A percentile compares a stretch with the other conserved stretches of the same genome.
phyloP scores from a whole-genome alignment of 2,797 vertebrate genomes.

The Rousettus madagascariensis region DNA sequence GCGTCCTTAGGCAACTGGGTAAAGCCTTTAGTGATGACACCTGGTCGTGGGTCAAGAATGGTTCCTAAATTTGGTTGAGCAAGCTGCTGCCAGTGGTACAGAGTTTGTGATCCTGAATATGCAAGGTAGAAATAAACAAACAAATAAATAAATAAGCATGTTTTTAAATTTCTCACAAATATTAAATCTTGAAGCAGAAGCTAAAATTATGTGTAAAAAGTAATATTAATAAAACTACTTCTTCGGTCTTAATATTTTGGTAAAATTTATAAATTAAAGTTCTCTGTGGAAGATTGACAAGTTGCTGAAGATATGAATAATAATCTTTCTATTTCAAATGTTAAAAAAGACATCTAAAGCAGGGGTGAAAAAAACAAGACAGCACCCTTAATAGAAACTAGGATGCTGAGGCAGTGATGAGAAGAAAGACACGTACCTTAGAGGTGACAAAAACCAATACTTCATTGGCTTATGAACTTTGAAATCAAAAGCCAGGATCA shows the following conservation, averaged over 20 bases:
- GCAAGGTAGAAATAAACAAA: background rate
- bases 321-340: conserved; percentile 45
- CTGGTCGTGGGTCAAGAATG: conserved; percentile 96
- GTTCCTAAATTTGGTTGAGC: conserved; percentile 97
- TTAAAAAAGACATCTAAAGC: background rate
- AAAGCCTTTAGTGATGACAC: conserved; percentile 97
- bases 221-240: background rate
- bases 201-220: background rate
- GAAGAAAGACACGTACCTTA: background rate
- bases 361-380: background rate
- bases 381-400: background rate
- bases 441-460: background rate
- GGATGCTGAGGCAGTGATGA: background rate
- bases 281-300: conserved; percentile 49
- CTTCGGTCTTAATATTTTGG: background rate
- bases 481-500: background rate
- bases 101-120: conserved; percentile 93
- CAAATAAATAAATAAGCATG: background rate
- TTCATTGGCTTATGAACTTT: background rate
- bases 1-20: conserved; percentile 89
- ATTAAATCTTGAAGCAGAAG: background rate
- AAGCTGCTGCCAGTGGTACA: conserved; percentile 98
- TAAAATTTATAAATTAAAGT: conserved; percentile 36
- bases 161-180: conserved; percentile 19
- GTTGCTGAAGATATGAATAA: background rate